Evolutionary conservation across 37 sponge, comb jelly and placozoan genomes (phyloP).

Genomic region (Halisarca cf. caerulea): DNA sequence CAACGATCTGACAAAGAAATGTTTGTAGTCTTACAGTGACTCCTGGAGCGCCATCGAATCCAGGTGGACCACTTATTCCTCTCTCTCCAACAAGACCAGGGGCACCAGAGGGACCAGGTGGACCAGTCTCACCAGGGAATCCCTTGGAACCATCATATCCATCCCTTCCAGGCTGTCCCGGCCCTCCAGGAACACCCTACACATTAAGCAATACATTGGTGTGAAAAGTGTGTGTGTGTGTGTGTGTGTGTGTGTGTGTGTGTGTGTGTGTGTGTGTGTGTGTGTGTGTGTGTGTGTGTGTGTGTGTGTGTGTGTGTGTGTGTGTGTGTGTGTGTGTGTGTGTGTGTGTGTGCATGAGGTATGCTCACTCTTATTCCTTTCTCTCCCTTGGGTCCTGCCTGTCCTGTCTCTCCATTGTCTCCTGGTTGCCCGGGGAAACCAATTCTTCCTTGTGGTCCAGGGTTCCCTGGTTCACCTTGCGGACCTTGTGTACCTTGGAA

Average conservation of each 20-base stretch:
- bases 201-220: conserved; percentile 34
- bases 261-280: no score
- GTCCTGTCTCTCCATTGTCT: conserved; percentile 54
- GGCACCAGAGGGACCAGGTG: conserved; percentile 33
- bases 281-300: no score
- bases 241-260: no score
- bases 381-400: conserved; percentile 26
- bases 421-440: conserved; percentile 61
- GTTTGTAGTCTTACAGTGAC: conserved; percentile 24
- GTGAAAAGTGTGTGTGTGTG: conserved; percentile 26
- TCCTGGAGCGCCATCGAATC: conserved; percentile 57
- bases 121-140: conserved; percentile 35
- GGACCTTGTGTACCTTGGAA: conserved; percentile 67
- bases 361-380: conserved; percentile 19
- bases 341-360: not conserved
- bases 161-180: conserved; percentile 46
- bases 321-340: no score
- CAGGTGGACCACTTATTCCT: conserved; percentile 69
- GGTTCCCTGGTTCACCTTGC: conserved; percentile 56
- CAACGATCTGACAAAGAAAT: not conserved
- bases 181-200: conserved; percentile 29
- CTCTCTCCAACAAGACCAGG: conserved; percentile 22
- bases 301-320: no score
- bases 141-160: conserved; percentile 60
- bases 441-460: conserved; percentile 55